Evolutionary conservation across 1,140 invertebrate species (phyloP).

Genomic region (Cryptotermes secundus): DNA sequence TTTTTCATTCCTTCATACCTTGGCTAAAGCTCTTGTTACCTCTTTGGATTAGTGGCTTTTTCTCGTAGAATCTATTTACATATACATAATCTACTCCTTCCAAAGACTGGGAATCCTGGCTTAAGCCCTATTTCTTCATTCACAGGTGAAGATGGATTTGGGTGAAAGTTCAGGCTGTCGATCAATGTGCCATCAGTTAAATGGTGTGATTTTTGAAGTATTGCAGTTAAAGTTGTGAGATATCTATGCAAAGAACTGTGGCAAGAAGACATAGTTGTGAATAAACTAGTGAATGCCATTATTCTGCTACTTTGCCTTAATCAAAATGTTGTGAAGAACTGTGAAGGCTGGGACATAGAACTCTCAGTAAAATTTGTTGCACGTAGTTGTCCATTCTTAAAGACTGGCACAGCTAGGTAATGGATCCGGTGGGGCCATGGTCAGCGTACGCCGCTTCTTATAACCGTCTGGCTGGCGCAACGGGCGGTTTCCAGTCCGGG

Average conservation of each 20-base stretch:
- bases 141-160: slow-evolving; percentile 21
- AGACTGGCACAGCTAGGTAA: slow-evolving; percentile 45
- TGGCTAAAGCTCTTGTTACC: background rate
- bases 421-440: slow-evolving; percentile 80
- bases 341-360: background rate
- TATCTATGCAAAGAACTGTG: background rate
- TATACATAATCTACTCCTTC: background rate
- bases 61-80: background rate
- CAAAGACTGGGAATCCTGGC: background rate
- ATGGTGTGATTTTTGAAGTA: background rate
- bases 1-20: background rate
- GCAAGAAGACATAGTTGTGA: slow-evolving; percentile 1
- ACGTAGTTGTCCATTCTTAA: slow-evolving; percentile 15
- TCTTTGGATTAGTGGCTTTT: background rate
- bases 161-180: background rate
- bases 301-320: background rate
- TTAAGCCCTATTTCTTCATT: slow-evolving; percentile 25
- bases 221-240: background rate
- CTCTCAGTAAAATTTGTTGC: background rate
- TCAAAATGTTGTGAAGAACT: slow-evolving; percentile 17
- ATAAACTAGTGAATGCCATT: slow-evolving; percentile 11
- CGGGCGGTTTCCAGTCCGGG: slow-evolving; percentile 55
- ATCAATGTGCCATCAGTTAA: background rate
- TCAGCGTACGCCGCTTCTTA: slow-evolving; percentile 58
- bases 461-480: slow-evolving; percentile 59